Percentiles rank a stretch among this genome's conserved stretches.
Evolutionary conservation across 2,113 vertebrate genomes (phyloP).

Genomic region (Larimichthys crocea): DNA sequence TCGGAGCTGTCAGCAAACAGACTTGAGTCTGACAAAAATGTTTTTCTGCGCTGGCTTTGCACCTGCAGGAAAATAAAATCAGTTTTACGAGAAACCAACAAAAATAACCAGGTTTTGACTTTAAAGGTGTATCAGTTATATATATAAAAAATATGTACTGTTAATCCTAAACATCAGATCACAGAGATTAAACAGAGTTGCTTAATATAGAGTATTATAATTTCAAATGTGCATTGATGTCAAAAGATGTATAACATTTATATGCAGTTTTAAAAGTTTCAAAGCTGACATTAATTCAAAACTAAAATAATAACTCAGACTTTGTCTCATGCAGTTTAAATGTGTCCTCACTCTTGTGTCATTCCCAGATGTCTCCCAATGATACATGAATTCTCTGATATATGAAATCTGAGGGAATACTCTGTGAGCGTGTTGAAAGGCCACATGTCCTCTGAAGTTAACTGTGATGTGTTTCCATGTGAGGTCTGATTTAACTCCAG

Average conservation of each 20-base stretch:
- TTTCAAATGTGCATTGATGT: too few relatives aligned
- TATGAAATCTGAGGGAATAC: conserved; percentile 15
- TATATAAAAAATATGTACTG: background rate
- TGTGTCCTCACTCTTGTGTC: background rate
- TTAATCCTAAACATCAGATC: background rate
- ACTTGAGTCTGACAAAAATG: background rate
- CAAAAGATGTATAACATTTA: background rate
- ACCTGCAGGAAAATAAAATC: background rate
- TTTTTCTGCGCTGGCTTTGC: background rate
- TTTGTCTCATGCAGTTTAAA: background rate
- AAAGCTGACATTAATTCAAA: background rate
- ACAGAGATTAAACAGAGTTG: background rate
- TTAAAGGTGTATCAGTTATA: background rate
- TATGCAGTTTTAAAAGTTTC: background rate
- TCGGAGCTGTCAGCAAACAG: background rate
- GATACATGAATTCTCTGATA: conserved; percentile 19
- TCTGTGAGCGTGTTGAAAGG: conserved; percentile 7
- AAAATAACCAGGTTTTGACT: background rate
- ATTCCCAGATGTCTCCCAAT: conserved; percentile 11
- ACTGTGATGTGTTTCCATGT: conserved; percentile 29
- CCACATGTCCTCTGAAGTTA: conserved; percentile 11
- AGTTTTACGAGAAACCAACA: background rate
- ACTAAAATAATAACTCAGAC: background rate
- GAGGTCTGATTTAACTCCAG: conserved; percentile 39
- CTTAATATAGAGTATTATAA: background rate